Evolutionary conservation across 1,140 invertebrate species (phyloP).

Genomic region (Ladona fulva): DNA sequence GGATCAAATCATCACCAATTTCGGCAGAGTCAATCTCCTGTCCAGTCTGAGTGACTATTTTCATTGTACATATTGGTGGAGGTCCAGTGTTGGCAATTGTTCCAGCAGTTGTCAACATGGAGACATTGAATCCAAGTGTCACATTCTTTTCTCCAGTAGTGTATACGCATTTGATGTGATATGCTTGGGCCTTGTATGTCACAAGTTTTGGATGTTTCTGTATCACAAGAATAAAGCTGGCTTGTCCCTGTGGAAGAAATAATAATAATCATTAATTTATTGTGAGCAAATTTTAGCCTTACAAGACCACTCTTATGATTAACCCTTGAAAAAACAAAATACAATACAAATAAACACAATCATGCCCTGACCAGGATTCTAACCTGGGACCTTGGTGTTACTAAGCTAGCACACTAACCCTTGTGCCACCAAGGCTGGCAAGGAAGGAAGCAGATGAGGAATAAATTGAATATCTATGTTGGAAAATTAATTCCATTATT

Average conservation of each 20-base stretch:
- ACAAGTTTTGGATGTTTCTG: conserved; percentile 92
- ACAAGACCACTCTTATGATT: no score
- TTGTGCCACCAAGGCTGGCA: no score
- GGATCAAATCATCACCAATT: conserved; percentile 82
- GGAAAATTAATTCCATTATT: no score
- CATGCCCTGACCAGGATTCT: no score
- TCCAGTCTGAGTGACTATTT: conserved; percentile 77
- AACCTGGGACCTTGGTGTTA: no score
- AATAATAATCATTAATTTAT: no score
- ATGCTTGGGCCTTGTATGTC: conserved; percentile 89
- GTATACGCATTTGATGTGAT: conserved; percentile 90
- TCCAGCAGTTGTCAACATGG: conserved; percentile 88
- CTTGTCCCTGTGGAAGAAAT: conserved; percentile 58
- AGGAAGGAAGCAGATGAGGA: no score
- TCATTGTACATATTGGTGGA: conserved; percentile 85
- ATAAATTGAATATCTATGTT: no score
- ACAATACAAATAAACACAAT: no score
- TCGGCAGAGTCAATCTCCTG: conserved; percentile 83
- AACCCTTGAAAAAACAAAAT: no score
- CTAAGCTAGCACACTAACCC: no score
- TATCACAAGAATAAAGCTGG: conserved; percentile 85
- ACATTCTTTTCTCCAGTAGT: conserved; percentile 90
- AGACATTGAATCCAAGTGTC: conserved; percentile 86
- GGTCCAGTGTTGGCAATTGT: conserved; percentile 92
- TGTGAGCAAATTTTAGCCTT: no score